Evolutionary conservation across 2,797 vertebrate genomes (phyloP).

Genomic region (Periparus ater): DNA sequence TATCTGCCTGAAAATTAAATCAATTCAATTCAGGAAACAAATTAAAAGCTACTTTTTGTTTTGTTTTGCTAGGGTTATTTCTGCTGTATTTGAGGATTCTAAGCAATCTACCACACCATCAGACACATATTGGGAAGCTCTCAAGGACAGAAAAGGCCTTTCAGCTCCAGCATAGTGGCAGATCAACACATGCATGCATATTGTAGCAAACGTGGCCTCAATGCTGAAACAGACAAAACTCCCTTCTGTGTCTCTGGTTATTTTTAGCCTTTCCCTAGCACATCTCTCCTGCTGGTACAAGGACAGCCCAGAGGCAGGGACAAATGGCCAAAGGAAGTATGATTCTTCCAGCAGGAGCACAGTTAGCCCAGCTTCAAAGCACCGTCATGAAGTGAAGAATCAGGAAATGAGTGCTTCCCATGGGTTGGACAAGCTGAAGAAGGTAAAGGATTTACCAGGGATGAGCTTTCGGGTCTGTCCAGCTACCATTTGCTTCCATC

Average conservation of each 20-base stretch:
- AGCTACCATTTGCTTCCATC: neutral
- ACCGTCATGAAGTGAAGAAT: neutral
- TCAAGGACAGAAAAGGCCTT: neutral
- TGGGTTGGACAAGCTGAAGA: neutral
- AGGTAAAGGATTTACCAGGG: neutral
- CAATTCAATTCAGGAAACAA: neutral
- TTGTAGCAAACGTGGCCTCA: neutral
- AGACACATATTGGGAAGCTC: neutral
- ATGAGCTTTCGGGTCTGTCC: neutral
- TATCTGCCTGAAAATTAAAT: neutral
- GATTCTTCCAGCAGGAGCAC: neutral
- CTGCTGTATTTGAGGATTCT: neutral
- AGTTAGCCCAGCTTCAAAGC: neutral
- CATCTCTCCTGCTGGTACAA: neutral
- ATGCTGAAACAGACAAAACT: neutral
- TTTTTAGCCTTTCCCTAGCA: neutral
- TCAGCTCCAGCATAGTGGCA: neutral
- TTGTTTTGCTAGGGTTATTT: neutral
- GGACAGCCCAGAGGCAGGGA: neutral
- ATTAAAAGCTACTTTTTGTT: neutral
- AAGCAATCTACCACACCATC: neutral
- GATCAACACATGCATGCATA: neutral
- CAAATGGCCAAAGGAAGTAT: fast-evolving
- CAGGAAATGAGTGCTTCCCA: neutral
- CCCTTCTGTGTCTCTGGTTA: neutral